phyloP scores from a whole-genome alignment of 2,888 invertebrate genomes.

The Peribatodes rhomboidaria region DNA sequence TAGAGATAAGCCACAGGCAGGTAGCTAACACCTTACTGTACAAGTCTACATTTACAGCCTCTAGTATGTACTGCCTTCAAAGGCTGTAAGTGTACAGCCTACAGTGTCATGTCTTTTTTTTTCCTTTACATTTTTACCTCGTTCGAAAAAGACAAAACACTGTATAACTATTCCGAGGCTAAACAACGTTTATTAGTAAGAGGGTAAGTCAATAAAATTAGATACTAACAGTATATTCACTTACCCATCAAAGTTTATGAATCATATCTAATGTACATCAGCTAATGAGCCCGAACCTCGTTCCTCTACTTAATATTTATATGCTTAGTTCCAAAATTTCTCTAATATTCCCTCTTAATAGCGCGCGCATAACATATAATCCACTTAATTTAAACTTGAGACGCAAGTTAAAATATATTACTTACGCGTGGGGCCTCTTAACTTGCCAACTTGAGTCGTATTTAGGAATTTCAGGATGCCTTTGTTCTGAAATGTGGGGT shows the following conservation, averaged over 20 bases:
- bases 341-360: constrained; percentile 21
- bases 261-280: constrained; percentile 13
- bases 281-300: constrained; percentile 17
- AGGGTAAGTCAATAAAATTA: too few species aligned
- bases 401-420: constrained; percentile 36
- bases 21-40: too few species aligned
- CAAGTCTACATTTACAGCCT: too few species aligned
- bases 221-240: background rate
- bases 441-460: constrained; percentile 28
- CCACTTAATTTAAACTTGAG: constrained; percentile 37
- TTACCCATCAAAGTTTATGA: constrained; percentile 10
- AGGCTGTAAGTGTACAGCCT: too few species aligned
- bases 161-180: too few species aligned
- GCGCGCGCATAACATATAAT: constrained; percentile 28
- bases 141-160: too few species aligned
- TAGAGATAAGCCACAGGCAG: too few species aligned
- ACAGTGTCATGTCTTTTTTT: too few species aligned
- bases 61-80: too few species aligned
- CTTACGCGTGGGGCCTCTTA: constrained; percentile 27
- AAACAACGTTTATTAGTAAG: too few species aligned
- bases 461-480: constrained; percentile 11
- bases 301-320: constrained; percentile 21
- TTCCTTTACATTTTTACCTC: too few species aligned
- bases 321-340: constrained; percentile 17
- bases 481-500: constrained; percentile 23